Conservation (phyloP, 2,888 invertebrate species). For the Epinotia ramella region DNA sequence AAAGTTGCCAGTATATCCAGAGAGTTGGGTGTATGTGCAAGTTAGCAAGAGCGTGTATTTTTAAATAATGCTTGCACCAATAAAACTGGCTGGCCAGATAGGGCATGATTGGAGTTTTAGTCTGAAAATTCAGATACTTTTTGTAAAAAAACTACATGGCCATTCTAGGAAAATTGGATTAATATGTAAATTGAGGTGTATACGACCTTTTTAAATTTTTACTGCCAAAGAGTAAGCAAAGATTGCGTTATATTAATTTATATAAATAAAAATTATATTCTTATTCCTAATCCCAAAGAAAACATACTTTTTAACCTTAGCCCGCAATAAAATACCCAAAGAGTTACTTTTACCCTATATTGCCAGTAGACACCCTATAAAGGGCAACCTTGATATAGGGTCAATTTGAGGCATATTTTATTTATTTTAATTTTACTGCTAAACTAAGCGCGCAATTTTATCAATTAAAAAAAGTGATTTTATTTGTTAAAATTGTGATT, state of each 20-base stretch:
- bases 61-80: neutral
- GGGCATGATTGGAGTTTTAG: neutral
- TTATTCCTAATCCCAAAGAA: slow-evolving; percentile 68
- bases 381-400: slow-evolving; percentile 24
- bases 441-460: slow-evolving; percentile 42
- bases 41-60: slow-evolving; percentile 13
- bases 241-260: slow-evolving; percentile 48
- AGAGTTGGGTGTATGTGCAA: neutral
- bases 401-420: slow-evolving; percentile 41
- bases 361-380: slow-evolving; percentile 22
- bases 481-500: slow-evolving; percentile 41
- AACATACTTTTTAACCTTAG: slow-evolving; percentile 50
- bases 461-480: slow-evolving; percentile 24
- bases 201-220: slow-evolving; percentile 53
- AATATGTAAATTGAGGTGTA: slow-evolving; percentile 51
- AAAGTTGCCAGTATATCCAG: neutral
- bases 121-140: slow-evolving; percentile 11
- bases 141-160: slow-evolving; percentile 1
- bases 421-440: slow-evolving; percentile 46
- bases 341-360: slow-evolving; percentile 39
- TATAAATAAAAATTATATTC: slow-evolving; percentile 48
- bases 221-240: slow-evolving; percentile 70
- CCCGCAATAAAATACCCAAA: slow-evolving; percentile 49
- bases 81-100: neutral
- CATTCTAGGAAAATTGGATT: slow-evolving; percentile 32